These are phyloP conservation scores for Epinephelus lanceolatus DNA, from an alignment of 2,113 vertebrate species.

Conservation along the genomic window DNA sequence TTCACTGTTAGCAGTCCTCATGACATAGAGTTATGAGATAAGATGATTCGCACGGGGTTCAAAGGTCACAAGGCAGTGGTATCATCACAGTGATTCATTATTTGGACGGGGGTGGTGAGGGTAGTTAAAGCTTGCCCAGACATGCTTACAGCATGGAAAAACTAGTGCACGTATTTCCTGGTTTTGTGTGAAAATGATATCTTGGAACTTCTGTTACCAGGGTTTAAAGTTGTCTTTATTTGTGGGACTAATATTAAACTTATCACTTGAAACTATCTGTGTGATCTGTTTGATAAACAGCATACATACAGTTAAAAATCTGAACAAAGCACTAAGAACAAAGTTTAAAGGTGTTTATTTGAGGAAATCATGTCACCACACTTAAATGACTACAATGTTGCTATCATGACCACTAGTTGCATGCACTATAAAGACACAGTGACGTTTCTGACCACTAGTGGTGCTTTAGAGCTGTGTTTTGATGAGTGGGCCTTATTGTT, in stretches of 20 bases:
- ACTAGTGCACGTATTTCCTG: constrained; percentile 22
- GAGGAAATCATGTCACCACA: not conserved
- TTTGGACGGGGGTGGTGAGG: not conserved
- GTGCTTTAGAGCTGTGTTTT: not conserved
- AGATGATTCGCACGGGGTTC: constrained; percentile 16
- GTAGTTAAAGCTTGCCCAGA: constrained; percentile 16
- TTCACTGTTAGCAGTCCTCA: constrained; percentile 16
- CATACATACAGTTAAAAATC: not conserved
- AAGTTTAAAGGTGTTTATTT: not conserved
- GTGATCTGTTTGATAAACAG: not conserved
- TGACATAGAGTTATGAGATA: constrained; percentile 24
- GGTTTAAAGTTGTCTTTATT: not conserved
- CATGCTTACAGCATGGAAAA: constrained; percentile 53
- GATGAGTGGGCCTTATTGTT: not conserved
- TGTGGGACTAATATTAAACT: not conserved
- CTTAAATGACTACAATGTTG: not conserved
- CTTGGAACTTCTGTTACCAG: constrained; percentile 3
- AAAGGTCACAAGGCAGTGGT: constrained; percentile 27
- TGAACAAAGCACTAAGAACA: not conserved
- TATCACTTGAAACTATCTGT: not conserved
- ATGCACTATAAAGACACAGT: not conserved
- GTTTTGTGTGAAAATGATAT: constrained; percentile 29
- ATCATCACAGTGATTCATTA: constrained; percentile 43
- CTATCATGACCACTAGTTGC: not conserved
- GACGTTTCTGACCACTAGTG: not conserved